phyloP scores from a whole-genome alignment of 2,113 vertebrate genomes.

The Triplophysa siluroides region DNA sequence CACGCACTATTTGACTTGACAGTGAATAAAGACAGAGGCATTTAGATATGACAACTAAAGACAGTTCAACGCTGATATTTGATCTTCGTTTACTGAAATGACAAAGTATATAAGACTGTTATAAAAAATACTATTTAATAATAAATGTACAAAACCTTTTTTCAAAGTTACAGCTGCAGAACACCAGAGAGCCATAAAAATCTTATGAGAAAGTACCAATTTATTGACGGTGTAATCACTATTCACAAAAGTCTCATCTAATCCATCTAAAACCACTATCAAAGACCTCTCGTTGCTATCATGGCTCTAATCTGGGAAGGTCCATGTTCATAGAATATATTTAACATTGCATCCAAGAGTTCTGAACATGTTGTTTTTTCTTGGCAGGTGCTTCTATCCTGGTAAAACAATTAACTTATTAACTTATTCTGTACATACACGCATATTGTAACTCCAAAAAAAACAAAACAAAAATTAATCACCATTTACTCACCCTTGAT shows the following conservation, averaged over 20 bases:
- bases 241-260: background rate
- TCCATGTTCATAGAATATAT: background rate
- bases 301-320: background rate
- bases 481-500: no score
- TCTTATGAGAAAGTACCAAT: background rate
- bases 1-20: constrained; percentile 8
- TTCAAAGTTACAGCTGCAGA: background rate
- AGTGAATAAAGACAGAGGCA: background rate
- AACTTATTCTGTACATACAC: no score
- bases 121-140: background rate
- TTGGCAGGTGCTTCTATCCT: no score
- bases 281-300: background rate
- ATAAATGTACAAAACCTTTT: background rate
- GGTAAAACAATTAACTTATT: no score
- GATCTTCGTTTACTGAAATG: background rate
- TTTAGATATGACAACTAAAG: background rate
- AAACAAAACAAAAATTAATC: no score
- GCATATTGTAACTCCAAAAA: no score
- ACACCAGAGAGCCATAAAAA: background rate
- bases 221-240: background rate
- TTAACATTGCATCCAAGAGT: no score
- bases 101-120: background rate
- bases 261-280: background rate
- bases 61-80: background rate
- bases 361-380: no score